A percentile compares a stretch with the other conserved stretches of the same genome.
phyloP scores from a whole-genome alignment of 2,797 vertebrate species.

The Atherinosoma microstoma region DNA sequence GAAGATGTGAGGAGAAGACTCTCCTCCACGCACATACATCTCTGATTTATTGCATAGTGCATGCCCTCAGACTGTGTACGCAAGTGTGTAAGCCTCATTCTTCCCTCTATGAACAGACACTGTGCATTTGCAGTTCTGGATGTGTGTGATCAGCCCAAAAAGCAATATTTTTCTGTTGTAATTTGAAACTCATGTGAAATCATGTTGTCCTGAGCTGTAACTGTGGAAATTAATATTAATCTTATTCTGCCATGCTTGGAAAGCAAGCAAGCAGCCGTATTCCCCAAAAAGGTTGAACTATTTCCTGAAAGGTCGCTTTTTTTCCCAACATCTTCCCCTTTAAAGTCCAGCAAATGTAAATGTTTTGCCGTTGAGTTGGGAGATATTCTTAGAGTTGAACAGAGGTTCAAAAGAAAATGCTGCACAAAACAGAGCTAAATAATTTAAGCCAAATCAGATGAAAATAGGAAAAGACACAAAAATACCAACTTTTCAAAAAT shows the following conservation, averaged over 20 bases:
- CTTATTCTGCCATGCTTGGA: fast-evolving
- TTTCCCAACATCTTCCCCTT: not conserved
- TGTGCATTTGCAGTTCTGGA: not conserved
- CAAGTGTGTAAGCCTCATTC: conserved; percentile 9
- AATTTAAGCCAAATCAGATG: not conserved
- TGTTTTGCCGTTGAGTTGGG: not conserved
- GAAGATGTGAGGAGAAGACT: conserved; percentile 61
- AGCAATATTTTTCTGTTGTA: conserved; percentile 3
- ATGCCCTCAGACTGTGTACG: conserved; percentile 35
- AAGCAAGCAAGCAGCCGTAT: not conserved
- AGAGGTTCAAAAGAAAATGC: not conserved
- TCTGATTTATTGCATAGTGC: conserved; percentile 59
- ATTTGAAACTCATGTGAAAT: not conserved
- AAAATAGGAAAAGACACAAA: not conserved
- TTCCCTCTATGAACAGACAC: conserved; percentile 27
- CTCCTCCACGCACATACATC: conserved; percentile 52
- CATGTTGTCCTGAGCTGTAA: not conserved
- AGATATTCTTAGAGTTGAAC: not conserved
- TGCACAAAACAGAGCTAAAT: not conserved
- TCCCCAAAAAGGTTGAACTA: not conserved
- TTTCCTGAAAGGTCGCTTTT: not conserved
- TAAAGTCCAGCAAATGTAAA: not conserved
- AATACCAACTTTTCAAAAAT: not conserved
- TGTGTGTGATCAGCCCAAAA: not conserved
- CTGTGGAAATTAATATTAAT: not conserved